Percentiles rank a stretch among this genome's conserved stretches.
Evolutionary conservation across 1,140 invertebrate species (phyloP).

Genomic region (Chionoecetes opilio): DNA sequence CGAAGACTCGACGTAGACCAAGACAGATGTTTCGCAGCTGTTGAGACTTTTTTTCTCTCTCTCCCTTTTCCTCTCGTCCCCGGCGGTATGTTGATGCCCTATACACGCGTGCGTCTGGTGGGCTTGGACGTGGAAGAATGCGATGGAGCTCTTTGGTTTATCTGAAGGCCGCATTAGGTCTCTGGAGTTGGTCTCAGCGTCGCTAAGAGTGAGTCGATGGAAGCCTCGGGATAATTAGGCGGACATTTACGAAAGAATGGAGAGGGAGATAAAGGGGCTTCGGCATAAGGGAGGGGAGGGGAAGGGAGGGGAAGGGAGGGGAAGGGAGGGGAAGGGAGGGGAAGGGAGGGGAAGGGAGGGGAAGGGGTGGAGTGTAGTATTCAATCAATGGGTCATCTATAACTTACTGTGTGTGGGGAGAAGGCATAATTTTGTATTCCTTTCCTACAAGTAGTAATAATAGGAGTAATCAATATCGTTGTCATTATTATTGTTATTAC

Average conservation of each 20-base stretch:
- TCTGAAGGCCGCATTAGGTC: not conserved
- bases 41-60: not conserved
- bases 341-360: not conserved
- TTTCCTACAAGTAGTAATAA: too few relatives aligned
- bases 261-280: not conserved
- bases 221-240: not conserved
- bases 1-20: not conserved
- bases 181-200: not conserved
- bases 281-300: not conserved
- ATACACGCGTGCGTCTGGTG: not conserved
- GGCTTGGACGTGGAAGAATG: not conserved
- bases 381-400: too few relatives aligned
- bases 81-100: not conserved
- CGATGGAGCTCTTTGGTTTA: not conserved
- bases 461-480: too few relatives aligned
- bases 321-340: not conserved
- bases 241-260: not conserved
- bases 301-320: not conserved
- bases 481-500: too few relatives aligned
- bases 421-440: too few relatives aligned
- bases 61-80: constrained; percentile 20
- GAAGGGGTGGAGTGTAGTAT: too few relatives aligned
- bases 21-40: constrained; percentile 38
- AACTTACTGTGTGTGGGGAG: too few relatives aligned
- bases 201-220: not conserved